Conservation (phyloP, 2,113 vertebrate species). For the Asarcornis scutulata region DNA sequence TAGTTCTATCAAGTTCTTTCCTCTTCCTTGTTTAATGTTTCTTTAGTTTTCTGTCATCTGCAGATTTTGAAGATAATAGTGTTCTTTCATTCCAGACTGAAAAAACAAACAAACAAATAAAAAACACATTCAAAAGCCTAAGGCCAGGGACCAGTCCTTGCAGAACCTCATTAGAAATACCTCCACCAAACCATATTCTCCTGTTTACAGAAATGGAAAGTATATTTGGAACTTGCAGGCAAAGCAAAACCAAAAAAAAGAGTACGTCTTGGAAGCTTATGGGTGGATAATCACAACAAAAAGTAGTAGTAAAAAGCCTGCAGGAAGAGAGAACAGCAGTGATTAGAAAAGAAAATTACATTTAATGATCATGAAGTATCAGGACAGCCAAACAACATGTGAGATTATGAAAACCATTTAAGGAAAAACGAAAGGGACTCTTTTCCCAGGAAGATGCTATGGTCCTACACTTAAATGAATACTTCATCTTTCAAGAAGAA, state of each 20-base stretch:
- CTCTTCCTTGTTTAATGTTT: neutral
- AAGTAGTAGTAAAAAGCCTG: neutral
- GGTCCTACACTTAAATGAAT: neutral
- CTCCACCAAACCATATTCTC: accelerated
- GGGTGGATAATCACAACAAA: neutral
- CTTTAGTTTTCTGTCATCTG: neutral
- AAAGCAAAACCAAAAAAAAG: neutral
- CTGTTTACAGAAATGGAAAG: neutral
- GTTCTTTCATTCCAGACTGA: neutral
- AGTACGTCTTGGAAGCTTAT: neutral
- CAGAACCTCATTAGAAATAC: neutral
- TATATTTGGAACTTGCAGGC: neutral
- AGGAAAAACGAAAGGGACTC: neutral
- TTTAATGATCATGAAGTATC: neutral
- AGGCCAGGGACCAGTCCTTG: neutral
- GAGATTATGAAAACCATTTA: neutral
- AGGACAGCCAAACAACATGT: neutral
- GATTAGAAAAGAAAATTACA: neutral
- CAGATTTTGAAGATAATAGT: neutral
- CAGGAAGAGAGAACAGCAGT: neutral
- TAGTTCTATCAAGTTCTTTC: neutral
- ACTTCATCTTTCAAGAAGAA: neutral
- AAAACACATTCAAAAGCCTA: neutral
- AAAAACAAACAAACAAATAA: neutral
- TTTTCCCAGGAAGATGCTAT: neutral